Conservation (phyloP, 2,113 vertebrate species). For the Odocoileus virginianus region DNA sequence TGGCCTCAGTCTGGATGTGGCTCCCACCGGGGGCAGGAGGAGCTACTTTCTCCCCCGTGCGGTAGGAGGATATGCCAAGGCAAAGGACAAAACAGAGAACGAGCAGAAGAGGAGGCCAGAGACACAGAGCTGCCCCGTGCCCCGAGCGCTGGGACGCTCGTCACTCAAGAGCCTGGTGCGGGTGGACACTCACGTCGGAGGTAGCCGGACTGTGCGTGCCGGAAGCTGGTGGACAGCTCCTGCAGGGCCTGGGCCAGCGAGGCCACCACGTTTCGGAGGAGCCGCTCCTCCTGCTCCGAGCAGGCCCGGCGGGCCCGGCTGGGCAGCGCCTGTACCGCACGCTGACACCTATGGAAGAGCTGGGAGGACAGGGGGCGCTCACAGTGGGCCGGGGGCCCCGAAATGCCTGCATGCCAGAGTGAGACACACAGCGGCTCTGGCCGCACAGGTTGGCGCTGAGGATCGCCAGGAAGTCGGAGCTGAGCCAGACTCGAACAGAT, state of each 20-base stretch:
- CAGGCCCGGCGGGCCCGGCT: constrained; percentile 88
- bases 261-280: constrained; percentile 93
- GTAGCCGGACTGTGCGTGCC: constrained; percentile 95
- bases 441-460: background rate
- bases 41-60: background rate
- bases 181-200: constrained; percentile 90
- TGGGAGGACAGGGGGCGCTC: constrained; percentile 68
- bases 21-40: rapidly evolving
- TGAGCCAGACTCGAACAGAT: rapidly evolving
- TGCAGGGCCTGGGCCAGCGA: constrained; percentile 96
- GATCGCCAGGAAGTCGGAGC: background rate
- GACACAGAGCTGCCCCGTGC: rapidly evolving
- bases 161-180: background rate
- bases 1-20: rapidly evolving
- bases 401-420: background rate
- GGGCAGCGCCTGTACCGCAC: constrained; percentile 90
- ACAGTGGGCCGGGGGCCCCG: rapidly evolving
- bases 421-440: rapidly evolving
- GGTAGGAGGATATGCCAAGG: background rate
- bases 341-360: constrained; percentile 98
- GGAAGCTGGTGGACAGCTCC: constrained; percentile 93
- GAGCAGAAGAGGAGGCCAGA: background rate
- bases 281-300: constrained; percentile 89
- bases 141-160: too few relatives aligned
- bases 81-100: background rate